A percentile compares a stretch with the other conserved stretches of the same genome.
phyloP scores from a whole-genome alignment of 1,140 invertebrate genomes.

The Tyrophagus putrescentiae region DNA sequence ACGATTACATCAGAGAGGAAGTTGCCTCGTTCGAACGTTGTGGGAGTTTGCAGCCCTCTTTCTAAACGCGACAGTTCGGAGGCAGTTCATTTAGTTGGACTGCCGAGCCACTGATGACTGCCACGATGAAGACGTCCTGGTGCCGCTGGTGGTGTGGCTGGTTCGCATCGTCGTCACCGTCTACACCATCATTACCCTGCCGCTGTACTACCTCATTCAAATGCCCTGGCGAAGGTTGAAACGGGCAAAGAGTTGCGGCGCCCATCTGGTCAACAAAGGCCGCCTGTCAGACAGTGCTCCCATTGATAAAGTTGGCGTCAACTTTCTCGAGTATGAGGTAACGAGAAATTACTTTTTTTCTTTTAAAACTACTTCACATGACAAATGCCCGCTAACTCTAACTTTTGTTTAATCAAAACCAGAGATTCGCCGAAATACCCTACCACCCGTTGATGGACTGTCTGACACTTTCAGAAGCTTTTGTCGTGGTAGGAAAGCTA shows the following conservation, averaged over 20 bases:
- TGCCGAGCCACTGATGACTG: too few relatives aligned
- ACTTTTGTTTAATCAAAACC: too few relatives aligned
- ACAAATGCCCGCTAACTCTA: too few relatives aligned
- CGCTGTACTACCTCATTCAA: slow-evolving; percentile 68
- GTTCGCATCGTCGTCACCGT: neutral
- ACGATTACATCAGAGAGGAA: too few relatives aligned
- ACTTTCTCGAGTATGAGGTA: slow-evolving; percentile 15
- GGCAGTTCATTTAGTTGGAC: too few relatives aligned
- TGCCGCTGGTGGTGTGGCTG: slow-evolving; percentile 1
- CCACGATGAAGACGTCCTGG: neutral
- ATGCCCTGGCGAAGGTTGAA: slow-evolving; percentile 48
- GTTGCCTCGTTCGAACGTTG: too few relatives aligned
- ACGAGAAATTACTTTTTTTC: too few relatives aligned
- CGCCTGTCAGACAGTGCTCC: neutral
- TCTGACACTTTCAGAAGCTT: slow-evolving; percentile 65
- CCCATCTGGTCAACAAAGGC: neutral
- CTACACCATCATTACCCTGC: slow-evolving; percentile 56
- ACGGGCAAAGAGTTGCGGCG: slow-evolving; percentile 1
- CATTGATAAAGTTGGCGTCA: neutral
- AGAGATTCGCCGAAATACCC: neutral
- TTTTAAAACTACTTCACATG: too few relatives aligned
- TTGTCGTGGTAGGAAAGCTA: slow-evolving; percentile 54
- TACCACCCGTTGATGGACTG: slow-evolving; percentile 18
- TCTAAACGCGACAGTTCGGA: too few relatives aligned
- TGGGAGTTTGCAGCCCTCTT: too few relatives aligned